Evolutionary conservation across 2,797 vertebrate genomes (phyloP).

Genomic region (Brotula barbata): DNA sequence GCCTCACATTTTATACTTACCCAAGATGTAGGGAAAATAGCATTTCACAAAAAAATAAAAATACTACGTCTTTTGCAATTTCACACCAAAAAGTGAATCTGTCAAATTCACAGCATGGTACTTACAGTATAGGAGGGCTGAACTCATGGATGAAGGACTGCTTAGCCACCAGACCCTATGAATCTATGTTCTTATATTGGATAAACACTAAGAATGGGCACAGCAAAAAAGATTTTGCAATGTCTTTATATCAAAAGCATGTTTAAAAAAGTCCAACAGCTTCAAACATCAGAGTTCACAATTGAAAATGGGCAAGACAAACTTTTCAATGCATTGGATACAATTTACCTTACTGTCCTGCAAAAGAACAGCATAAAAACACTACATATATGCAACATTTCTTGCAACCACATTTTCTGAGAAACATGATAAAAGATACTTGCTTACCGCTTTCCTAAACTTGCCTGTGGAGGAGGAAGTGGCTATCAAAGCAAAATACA

Average conservation of each 20-base stretch:
- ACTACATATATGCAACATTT: conserved; percentile 76
- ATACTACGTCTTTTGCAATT: conserved; percentile 68
- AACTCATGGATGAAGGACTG: conserved; percentile 93
- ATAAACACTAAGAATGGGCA: conserved; percentile 92
- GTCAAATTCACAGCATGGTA: conserved; percentile 88
- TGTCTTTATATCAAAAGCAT: conserved; percentile 79
- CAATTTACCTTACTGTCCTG: conserved; percentile 81
- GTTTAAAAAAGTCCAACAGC: conserved; percentile 84
- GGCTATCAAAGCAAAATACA: conserved; percentile 77
- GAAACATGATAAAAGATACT: conserved; percentile 61
- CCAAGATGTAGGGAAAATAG: conserved; percentile 66
- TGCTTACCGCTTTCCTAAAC: conserved; percentile 84
- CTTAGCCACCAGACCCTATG: conserved; percentile 93
- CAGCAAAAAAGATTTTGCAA: conserved; percentile 87
- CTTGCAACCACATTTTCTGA: conserved; percentile 70
- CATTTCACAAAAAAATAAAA: conserved; percentile 62
- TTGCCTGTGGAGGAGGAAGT: conserved; percentile 84
- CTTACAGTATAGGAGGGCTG: conserved; percentile 96
- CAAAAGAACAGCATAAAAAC: conserved; percentile 74
- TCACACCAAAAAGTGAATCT: no score
- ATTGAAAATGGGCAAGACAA: conserved; percentile 67
- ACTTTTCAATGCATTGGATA: conserved; percentile 67
- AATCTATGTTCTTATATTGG: conserved; percentile 90
- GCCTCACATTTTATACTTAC: conserved; percentile 81
- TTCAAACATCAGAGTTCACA: conserved; percentile 82